Conservation (phyloP, 2,113 vertebrate species). For the Gracilinanus agilis region DNA sequence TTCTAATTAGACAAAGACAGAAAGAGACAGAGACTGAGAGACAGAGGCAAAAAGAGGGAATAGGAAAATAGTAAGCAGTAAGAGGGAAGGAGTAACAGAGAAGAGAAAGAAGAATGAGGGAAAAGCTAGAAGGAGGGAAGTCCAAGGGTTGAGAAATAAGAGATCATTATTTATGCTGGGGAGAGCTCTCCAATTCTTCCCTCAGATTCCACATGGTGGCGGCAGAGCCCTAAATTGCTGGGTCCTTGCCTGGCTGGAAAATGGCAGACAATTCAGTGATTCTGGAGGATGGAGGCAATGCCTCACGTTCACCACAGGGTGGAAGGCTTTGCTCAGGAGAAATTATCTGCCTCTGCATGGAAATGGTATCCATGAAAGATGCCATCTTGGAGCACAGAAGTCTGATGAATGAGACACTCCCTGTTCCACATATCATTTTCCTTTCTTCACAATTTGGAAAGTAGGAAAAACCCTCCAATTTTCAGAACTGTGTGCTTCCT, state of each 20-base stretch:
- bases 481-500: background rate
- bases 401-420: conserved; percentile 13
- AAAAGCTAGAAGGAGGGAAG: background rate
- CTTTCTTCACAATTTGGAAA: background rate
- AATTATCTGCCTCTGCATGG: background rate
- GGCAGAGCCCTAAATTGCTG: background rate
- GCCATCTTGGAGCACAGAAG: background rate
- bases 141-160: background rate
- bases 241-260: background rate
- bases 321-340: conserved; percentile 81
- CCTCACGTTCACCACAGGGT: conserved; percentile 79
- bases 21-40: background rate
- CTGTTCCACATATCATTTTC: background rate
- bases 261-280: background rate
- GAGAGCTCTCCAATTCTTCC: background rate
- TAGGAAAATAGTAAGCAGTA: background rate
- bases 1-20: background rate
- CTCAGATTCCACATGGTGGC: background rate
- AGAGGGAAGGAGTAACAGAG: background rate
- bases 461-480: background rate
- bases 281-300: background rate
- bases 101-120: background rate
- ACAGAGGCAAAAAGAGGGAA: background rate
- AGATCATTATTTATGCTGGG: background rate
- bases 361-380: rapidly evolving